phyloP scores from a whole-genome alignment of 37 sponge, comb jelly and placozoan species.

The Spongia lamella region DNA sequence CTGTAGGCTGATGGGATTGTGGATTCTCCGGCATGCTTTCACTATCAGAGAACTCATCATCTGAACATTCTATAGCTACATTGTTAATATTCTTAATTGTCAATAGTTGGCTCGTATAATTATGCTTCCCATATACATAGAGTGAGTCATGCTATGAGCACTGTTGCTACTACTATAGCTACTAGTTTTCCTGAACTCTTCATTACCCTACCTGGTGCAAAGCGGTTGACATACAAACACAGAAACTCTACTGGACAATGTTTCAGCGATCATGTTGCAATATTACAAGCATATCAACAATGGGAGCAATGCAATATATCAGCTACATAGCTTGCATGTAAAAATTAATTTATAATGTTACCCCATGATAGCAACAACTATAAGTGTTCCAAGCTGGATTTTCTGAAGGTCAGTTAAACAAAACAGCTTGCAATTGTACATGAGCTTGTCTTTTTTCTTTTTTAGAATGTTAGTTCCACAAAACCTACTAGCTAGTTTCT shows the following conservation, averaged over 20 bases:
- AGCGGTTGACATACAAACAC: conserved; percentile 64
- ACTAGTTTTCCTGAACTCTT: conserved; percentile 83
- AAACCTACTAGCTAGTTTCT: conserved; percentile 27
- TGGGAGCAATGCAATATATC: no score
- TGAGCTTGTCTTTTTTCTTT: not conserved
- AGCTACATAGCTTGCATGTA: not conserved
- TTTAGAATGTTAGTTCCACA: conserved; percentile 52
- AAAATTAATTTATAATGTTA: not conserved
- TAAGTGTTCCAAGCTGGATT: conserved; percentile 57
- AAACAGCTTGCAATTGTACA: not conserved
- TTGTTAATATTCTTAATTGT: no score
- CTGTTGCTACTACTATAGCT: conserved; percentile 69
- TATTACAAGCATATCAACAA: conserved; percentile 72
- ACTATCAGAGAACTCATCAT: no score
- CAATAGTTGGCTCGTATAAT: no score
- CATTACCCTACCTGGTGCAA: conserved; percentile 44
- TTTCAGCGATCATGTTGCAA: conserved; percentile 85
- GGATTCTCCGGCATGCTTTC: no score
- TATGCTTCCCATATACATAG: no score
- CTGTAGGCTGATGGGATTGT: no score
- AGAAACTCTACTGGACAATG: conserved; percentile 72
- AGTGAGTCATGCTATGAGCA: conserved; percentile 77
- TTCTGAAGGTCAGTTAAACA: conserved; percentile 57
- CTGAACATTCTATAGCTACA: no score
- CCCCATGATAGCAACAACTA: conserved; percentile 48